Evolutionary conservation across 2,113 vertebrate genomes (phyloP), one percentile per base, ranked within the genome.

Genomic region (Boleophthalmus pectinirostris): DNA sequence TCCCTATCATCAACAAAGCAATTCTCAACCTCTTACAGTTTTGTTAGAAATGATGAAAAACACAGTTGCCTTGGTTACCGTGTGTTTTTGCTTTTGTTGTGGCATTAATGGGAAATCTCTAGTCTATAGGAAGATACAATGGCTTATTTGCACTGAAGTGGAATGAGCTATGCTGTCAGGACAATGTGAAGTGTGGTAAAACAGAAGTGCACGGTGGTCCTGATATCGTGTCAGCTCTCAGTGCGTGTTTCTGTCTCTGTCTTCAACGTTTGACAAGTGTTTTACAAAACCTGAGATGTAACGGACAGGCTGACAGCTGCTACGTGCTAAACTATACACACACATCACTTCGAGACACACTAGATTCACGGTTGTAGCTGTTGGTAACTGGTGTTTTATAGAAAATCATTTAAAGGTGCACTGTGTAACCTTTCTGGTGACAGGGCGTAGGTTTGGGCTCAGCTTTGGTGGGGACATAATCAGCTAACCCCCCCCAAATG

Each of bases 101-200:
- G 82, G 81, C 85, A 87, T 88, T 80, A 83, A 76, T 82, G 70
- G 82, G 79, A 76, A 72, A 45, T 25, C 66, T 63, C 57, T 25
- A 25, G 69, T 21, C 49, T 68, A 72, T 0, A 63, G 25, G 21
- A 70, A 49, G 46, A 64, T 43, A 43, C 14, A 13, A 54, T 63
- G 33, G 66, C 47, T 29, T 14, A 69, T 76, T 76, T 71, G 49
- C 33, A 69, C 56, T 43, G 47, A 57, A 69, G 47, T n/a, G 11
- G 6, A 8, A 69, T 10, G 12, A 8, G 16, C 15, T 65, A 47
- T 61, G 35, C 16, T 67, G 10, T 65, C 13, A 65, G 54, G 72
- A 72, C 24, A 65, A 64, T 67, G 33, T 65, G n/a, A 71, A 85
- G 76, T 16, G 23, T 29, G 46, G 63, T 43, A 43, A 75, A 47